Evolutionary conservation across 2,888 invertebrate species (phyloP).

Genomic region (Drosophila gaucha): DNA sequence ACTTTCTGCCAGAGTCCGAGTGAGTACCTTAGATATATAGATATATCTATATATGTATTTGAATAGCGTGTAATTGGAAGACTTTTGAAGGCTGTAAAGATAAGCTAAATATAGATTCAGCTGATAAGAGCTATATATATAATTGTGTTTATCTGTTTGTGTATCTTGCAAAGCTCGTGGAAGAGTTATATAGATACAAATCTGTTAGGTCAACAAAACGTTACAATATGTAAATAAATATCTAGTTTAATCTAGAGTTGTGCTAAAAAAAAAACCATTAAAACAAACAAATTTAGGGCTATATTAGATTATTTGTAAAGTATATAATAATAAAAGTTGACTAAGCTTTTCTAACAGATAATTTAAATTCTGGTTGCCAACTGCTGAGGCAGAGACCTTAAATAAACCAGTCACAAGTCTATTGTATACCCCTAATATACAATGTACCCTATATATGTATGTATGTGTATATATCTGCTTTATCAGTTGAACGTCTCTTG

Average conservation of each 20-base stretch:
- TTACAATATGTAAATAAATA: neutral
- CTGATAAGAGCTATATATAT: slow-evolving; percentile 6
- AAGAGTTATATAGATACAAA: neutral
- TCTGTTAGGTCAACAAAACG: neutral
- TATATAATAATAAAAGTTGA: no score
- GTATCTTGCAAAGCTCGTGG: slow-evolving; percentile 3
- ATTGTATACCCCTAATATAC: neutral
- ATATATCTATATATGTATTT: neutral
- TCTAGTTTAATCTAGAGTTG: neutral
- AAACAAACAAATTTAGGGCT: no score
- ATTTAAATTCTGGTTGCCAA: slow-evolving; percentile 2
- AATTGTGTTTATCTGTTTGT: slow-evolving; percentile 10
- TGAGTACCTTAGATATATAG: slow-evolving; percentile 85
- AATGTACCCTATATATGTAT: neutral
- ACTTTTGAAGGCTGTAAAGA: neutral
- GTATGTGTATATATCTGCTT: neutral
- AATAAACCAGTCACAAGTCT: neutral
- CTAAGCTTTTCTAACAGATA: neutral
- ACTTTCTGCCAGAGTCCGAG: slow-evolving; percentile 88
- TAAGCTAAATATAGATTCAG: slow-evolving; percentile 15
- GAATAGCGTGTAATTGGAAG: neutral
- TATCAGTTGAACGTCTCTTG: neutral
- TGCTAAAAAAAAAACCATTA: neutral
- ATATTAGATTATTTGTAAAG: no score
- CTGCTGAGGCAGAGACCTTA: neutral